Evolutionary conservation across 2,797 vertebrate species (phyloP).

Genomic region (Propithecus deckenii): DNA sequence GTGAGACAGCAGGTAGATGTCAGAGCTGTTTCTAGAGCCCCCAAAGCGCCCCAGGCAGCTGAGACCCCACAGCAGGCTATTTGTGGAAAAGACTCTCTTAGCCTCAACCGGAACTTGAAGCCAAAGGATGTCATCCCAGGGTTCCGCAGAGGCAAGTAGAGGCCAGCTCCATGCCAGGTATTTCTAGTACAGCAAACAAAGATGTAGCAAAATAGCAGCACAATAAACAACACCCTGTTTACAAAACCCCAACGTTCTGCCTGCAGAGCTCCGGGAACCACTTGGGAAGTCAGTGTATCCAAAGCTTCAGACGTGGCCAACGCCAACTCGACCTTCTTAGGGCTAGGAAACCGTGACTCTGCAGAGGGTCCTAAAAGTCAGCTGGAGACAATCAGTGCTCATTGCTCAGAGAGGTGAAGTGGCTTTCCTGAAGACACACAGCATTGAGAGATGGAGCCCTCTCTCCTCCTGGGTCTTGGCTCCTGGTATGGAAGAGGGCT

Average conservation of each 20-base stretch:
- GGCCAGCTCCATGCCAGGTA: neutral
- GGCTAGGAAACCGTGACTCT: neutral
- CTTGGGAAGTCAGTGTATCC: neutral
- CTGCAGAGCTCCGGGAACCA: neutral
- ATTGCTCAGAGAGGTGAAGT: neutral
- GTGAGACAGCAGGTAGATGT: neutral
- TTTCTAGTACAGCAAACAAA: neutral
- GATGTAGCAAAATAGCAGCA: neutral
- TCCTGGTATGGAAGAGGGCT: accelerated
- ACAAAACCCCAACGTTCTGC: neutral
- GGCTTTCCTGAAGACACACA: neutral
- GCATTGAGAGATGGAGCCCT: neutral
- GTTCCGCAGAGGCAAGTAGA: neutral
- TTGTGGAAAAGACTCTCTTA: neutral
- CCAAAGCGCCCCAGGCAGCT: neutral
- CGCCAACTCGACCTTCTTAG: neutral
- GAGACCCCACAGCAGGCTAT: neutral
- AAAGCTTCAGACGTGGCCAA: neutral
- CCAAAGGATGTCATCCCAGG: neutral
- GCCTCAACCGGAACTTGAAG: neutral
- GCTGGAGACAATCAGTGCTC: neutral
- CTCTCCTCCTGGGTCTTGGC: neutral
- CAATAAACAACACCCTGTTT: neutral
- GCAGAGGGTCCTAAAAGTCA: neutral
- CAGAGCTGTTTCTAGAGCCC: neutral